These are phyloP conservation scores for Eupithecia vulgata DNA, from an alignment of 2,888 invertebrate species.

Conservation along the genomic window DNA sequence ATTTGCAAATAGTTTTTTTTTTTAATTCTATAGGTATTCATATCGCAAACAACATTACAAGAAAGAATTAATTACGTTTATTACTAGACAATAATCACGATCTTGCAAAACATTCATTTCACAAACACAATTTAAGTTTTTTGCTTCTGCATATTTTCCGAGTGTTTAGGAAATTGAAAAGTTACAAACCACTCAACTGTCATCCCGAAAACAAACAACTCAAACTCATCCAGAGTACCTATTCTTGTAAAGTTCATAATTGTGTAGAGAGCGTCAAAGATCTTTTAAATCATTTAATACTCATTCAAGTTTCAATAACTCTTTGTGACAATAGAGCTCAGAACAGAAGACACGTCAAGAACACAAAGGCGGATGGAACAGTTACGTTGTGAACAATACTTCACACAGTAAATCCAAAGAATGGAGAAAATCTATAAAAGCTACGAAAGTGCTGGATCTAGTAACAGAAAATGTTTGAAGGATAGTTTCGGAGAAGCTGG, in stretches of 20 bases:
- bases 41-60: too few species aligned
- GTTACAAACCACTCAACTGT: slow-evolving; percentile 18
- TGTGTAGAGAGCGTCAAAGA: slow-evolving; percentile 3
- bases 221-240: slow-evolving; percentile 11
- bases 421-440: slow-evolving; percentile 1
- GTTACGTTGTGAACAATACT: not conserved
- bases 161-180: not conserved
- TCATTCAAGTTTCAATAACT: slow-evolving; percentile 2
- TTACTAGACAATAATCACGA: not conserved
- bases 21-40: too few species aligned
- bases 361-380: not conserved
- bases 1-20: too few species aligned
- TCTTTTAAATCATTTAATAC: slow-evolving; percentile 3
- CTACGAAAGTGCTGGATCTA: not conserved
- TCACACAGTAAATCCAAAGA: not conserved
- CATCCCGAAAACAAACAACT: slow-evolving; percentile 16
- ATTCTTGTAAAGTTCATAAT: not conserved
- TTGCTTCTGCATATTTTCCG: not conserved
- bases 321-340: not conserved
- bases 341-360: not conserved
- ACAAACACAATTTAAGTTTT: not conserved
- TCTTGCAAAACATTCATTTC: not conserved
- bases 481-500: not conserved
- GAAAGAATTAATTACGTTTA: not conserved
- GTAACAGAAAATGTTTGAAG: not conserved